These are phyloP conservation scores for Diglossa cyanea DNA, from an alignment of 2,797 vertebrate genomes.

Conservation along the genomic window DNA sequence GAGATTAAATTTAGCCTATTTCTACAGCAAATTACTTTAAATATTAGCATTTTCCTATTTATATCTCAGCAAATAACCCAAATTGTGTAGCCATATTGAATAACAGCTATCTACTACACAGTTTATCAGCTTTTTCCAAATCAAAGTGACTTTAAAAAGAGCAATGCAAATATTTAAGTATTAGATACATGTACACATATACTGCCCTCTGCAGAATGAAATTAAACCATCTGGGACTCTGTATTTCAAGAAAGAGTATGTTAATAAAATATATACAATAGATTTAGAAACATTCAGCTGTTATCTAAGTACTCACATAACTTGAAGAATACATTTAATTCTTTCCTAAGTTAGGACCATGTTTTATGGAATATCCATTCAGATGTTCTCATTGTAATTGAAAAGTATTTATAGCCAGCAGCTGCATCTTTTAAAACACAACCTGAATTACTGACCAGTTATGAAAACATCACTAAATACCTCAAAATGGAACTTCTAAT, in stretches of 20 bases:
- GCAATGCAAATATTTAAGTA: not conserved
- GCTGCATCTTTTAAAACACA: not conserved
- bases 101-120: not conserved
- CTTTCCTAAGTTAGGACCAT: not conserved
- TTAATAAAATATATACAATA: not conserved
- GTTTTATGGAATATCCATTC: not conserved
- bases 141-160: not conserved
- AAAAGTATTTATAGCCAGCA: not conserved
- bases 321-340: not conserved
- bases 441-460: not conserved
- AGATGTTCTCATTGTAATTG: not conserved
- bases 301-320: not conserved
- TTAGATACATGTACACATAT: not conserved
- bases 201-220: constrained; percentile 4
- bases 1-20: not conserved
- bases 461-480: not conserved
- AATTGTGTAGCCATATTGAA: not conserved
- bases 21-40: not conserved
- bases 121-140: not conserved
- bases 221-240: not conserved
- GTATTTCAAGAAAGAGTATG: not conserved
- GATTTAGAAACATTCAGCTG: not conserved
- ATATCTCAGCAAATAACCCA: not conserved
- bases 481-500: not conserved
- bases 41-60: not conserved